Percentiles rank a stretch among this genome's conserved stretches.
Conservation (phyloP, 2,113 vertebrate genomes). For the Halichoeres trimaculatus region DNA sequence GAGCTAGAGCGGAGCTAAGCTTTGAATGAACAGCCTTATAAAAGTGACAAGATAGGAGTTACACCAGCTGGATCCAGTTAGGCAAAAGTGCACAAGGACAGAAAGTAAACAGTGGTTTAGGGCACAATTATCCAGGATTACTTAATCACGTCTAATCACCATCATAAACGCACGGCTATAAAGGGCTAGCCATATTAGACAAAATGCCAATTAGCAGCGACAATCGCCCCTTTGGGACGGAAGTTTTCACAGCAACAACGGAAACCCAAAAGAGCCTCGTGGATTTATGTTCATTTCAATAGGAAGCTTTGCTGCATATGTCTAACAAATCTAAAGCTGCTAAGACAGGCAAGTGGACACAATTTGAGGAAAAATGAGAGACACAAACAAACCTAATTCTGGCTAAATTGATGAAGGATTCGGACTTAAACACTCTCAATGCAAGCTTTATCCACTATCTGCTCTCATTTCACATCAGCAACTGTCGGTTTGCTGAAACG, state of each 20-base stretch:
- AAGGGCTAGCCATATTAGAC: conserved; percentile 33
- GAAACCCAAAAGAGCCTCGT: background rate
- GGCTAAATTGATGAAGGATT: background rate
- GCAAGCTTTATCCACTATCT: too few relatives aligned
- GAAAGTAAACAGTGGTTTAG: conserved; percentile 35
- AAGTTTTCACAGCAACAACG: conserved; percentile 9
- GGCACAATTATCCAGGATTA: conserved; percentile 39
- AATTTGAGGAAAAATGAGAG: too few relatives aligned
- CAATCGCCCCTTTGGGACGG: conserved; percentile 5
- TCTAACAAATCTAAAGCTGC: background rate
- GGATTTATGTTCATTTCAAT: background rate
- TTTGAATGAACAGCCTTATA: conserved; percentile 27
- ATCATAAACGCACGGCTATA: conserved; percentile 37
- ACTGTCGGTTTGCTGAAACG: background rate
- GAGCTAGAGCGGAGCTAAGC: conserved; percentile 1
- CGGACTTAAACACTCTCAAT: background rate
- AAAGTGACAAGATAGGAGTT: conserved; percentile 21
- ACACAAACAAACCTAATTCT: too few relatives aligned
- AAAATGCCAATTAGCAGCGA: conserved; percentile 32
- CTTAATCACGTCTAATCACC: conserved; percentile 38
- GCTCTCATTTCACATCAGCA: too few relatives aligned
- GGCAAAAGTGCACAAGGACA: conserved; percentile 8
- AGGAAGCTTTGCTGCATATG: background rate
- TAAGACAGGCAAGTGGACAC: background rate
- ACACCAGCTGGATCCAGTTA: conserved; percentile 15